Evolutionary conservation across 2,888 invertebrate genomes (phyloP), one percentile per base, ranked within the genome.

Genomic region (Spatulosminthurus flaviceps): DNA sequence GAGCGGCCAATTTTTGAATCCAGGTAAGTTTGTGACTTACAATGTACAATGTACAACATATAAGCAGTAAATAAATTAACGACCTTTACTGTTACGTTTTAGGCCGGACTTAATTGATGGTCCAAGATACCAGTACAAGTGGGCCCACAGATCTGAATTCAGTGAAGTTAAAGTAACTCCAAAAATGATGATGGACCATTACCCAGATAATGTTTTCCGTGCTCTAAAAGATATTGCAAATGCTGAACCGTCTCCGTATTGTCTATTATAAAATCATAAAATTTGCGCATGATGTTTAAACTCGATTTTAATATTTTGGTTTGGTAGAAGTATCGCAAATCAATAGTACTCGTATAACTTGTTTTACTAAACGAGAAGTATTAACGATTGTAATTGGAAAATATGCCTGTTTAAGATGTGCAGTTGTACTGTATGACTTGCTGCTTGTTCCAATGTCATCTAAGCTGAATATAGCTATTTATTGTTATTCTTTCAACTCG

Each of bases 161-260:
- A 91, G 91, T 89, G 93, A 94, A 86, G 89, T 96, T 76, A 90
- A 93, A 85, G 93, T 96, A 75, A 94, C 94, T 91, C 94, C 94
- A 7, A 90, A 93, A 72, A 95, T 95, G 94, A 87, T 95, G 4
- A 89, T 93, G 0, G 95, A 96, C 88, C 96, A 96, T 87, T 88
- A 95, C 71, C 95, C 96, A 0, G 92, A 94, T 87, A 92, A 92
- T 87, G 92, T 95, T 22, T 90, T 92, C 84, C 89, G 91, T 83
- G 93, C 93, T 26, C 88, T 95, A 22, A 76, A 77, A 64, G 84
- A 84, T 64, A 79, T 85, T 29, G 79, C 82, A 0, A 43, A 77
- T 64, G 64, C 74, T 4, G 79, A 66, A 43, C 73, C 64, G 4
- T 29, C 28, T 1, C 41, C 67, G 1, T 64, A 64, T 22, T 22